A percentile compares a stretch with the other conserved stretches of the same genome.
Conservation (phyloP, 2,113 vertebrate genomes). For the Calypte anna region DNA sequence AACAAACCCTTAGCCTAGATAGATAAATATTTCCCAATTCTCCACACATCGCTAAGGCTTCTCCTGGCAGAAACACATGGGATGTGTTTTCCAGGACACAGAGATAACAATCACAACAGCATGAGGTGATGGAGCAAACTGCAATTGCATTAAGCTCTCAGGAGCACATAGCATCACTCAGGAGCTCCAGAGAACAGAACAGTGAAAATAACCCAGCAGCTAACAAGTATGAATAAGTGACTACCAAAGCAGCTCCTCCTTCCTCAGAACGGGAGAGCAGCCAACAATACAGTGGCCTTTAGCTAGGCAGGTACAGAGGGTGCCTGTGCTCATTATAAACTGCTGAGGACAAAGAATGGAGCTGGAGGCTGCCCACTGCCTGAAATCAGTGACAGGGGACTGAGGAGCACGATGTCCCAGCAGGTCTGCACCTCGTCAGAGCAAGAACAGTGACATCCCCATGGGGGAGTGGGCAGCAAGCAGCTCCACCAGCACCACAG, state of each 20-base stretch:
- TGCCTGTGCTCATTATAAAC: background rate
- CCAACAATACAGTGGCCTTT: background rate
- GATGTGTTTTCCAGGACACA: background rate
- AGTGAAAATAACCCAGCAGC: background rate
- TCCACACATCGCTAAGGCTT: background rate
- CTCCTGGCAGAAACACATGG: background rate
- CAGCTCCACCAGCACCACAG: background rate
- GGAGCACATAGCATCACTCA: background rate
- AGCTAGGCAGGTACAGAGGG: background rate
- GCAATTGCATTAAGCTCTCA: background rate
- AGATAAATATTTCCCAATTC: background rate
- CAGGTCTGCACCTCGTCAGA: fast-evolving
- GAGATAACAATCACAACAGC: background rate
- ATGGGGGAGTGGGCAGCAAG: background rate
- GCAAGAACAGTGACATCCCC: background rate
- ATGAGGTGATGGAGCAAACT: background rate
- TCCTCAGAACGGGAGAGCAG: background rate
- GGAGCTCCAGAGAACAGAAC: background rate
- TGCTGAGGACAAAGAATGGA: background rate
- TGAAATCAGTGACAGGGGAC: background rate
- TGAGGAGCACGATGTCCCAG: fast-evolving
- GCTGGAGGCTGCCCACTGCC: background rate
- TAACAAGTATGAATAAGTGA: background rate
- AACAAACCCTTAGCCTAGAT: background rate
- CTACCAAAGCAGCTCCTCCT: background rate